Evolutionary conservation across 2,888 invertebrate genomes (phyloP), one percentile per base, ranked within the genome.

Genomic region (Heliconius hortense): DNA sequence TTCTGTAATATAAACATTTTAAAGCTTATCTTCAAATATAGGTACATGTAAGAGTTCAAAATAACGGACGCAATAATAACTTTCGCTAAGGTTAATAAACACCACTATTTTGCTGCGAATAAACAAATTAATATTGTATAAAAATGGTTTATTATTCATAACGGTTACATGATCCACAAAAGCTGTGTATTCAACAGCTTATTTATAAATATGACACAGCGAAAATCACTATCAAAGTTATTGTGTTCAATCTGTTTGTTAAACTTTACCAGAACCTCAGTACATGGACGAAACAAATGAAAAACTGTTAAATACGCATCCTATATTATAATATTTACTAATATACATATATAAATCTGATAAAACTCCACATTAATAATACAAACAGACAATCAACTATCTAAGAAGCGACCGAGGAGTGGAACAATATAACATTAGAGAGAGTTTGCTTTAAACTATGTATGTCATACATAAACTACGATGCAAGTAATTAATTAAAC

Each of bases 401-500:
- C 72, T 76, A 80, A 86, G 84, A 88, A 89, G 89, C 88, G 83
- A 83, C 87, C 83, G 87, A 89, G 87, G 88, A 87, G 83, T 88
- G 87, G 86, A 84, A 82, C 7, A 28, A 4, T 60, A 60, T 79
- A 72, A 78, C 64, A 71, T 75, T 74, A 74, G 71, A 39, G 71
- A 74, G 69, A 39, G 71, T 76, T 71, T 53, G 72, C 53, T 21
- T 69, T 73, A 72, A 75, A 43, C 67, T 75, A 71, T 73, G 59
- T 74, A 71, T 69, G 66, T 78, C 79, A 76, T 72, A 70, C 84
- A 87, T 85, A 88, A 86, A 84, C 87, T 84, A 84, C 80, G 73
- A 84, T 83, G 83, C 83, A 82, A 82, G 82, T 86, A 81, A 82
- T 72, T 53, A 81, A 82, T 73, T 35, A 69, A 71, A 79, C 74